phyloP scores from a whole-genome alignment of 2,888 invertebrate species.

The Hoplodrina blanda region DNA sequence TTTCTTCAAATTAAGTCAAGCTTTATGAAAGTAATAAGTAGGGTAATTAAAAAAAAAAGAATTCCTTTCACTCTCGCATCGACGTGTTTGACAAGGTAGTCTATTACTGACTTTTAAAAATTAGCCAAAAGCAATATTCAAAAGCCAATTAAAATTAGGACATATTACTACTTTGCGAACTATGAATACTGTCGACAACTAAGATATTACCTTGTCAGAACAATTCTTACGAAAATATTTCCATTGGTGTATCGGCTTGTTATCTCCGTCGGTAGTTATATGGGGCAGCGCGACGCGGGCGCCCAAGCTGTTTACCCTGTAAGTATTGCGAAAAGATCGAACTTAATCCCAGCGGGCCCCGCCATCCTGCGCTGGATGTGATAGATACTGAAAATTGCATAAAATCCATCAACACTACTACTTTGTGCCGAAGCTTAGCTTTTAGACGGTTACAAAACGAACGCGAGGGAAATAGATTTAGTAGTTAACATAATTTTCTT shows the following conservation, averaged over 20 bases:
- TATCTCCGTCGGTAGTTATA: slow-evolving; percentile 64
- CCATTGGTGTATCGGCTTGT: slow-evolving; percentile 24
- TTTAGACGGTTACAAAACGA: slow-evolving; percentile 66
- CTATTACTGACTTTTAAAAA: neutral
- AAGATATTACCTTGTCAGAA: neutral
- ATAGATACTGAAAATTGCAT: slow-evolving; percentile 91
- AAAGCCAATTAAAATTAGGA: no score
- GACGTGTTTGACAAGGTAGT: neutral
- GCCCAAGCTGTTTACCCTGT: slow-evolving; percentile 84
- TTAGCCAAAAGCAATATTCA: no score
- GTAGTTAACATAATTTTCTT: slow-evolving; percentile 58
- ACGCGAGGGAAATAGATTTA: slow-evolving; percentile 57
- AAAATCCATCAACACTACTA: slow-evolving; percentile 89
- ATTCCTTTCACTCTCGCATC: no score
- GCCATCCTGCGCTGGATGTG: slow-evolving; percentile 84
- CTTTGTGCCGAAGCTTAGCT: slow-evolving; percentile 78
- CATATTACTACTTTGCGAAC: neutral
- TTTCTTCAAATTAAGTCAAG: slow-evolving; percentile 3
- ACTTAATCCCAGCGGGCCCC: slow-evolving; percentile 87
- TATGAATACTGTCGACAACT: neutral
- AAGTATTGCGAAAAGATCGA: slow-evolving; percentile 90
- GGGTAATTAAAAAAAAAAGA: no score
- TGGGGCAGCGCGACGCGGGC: slow-evolving; percentile 58
- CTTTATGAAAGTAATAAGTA: neutral
- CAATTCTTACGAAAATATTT: slow-evolving; percentile 5